A percentile compares a stretch with the other conserved stretches of the same genome.
These are phyloP conservation scores for Cydia pomonella DNA, from an alignment of 1,140 invertebrate genomes.

Conservation along the genomic window DNA sequence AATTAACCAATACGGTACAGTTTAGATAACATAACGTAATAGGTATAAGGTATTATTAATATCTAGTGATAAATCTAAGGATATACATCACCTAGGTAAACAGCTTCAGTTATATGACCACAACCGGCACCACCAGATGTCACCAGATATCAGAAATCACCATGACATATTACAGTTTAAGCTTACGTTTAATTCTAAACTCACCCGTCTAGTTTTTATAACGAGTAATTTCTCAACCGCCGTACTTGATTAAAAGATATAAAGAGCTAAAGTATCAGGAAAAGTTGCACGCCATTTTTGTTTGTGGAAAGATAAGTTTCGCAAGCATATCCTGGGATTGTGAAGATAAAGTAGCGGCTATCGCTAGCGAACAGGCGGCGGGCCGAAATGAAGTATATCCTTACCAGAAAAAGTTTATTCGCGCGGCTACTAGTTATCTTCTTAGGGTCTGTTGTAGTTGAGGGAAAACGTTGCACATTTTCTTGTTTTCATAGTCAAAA, in stretches of 20 bases:
- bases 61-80: too few relatives aligned
- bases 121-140: too few relatives aligned
- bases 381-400: slow-evolving; percentile 27
- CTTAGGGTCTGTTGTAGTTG: not conserved
- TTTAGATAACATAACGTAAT: too few relatives aligned
- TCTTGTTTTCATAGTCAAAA: too few relatives aligned
- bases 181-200: not conserved
- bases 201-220: not conserved
- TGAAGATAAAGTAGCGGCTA: slow-evolving; percentile 23
- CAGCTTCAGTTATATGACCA: too few relatives aligned
- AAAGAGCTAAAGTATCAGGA: not conserved
- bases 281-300: slow-evolving; percentile 10
- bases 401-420: slow-evolving; percentile 18
- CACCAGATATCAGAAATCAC: too few relatives aligned
- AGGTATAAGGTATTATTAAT: too few relatives aligned
- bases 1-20: too few relatives aligned
- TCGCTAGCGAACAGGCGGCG: slow-evolving; percentile 13
- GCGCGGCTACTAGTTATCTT: slow-evolving; percentile 18
- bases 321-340: slow-evolving; percentile 18
- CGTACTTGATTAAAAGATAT: not conserved
- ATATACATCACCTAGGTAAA: too few relatives aligned
- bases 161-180: not conserved
- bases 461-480: not conserved
- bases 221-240: not conserved
- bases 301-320: slow-evolving; percentile 28